A percentile compares a stretch with the other conserved stretches of the same genome.
These are phyloP conservation scores for Peromyscus polionotus DNA, from an alignment of 2,113 vertebrate species.

Conservation along the genomic window DNA sequence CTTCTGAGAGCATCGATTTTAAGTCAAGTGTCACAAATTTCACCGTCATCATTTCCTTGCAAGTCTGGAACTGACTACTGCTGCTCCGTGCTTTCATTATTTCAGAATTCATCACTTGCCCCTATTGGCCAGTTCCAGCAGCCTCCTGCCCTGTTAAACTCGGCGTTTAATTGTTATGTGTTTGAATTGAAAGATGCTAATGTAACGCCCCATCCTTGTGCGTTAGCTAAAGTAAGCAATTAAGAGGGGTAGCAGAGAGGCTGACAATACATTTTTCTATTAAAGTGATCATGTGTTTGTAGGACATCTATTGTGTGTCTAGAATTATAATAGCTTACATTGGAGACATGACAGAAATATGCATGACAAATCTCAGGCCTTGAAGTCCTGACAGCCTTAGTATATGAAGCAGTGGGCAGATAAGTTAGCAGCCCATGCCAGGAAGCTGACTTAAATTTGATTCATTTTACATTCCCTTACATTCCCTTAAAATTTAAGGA, in stretches of 20 bases:
- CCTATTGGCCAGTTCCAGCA: constrained; percentile 45
- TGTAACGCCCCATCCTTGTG: constrained; percentile 4
- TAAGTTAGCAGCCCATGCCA: neutral
- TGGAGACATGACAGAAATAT: constrained; percentile 40
- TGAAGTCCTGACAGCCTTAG: constrained; percentile 7
- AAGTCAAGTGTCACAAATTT: constrained; percentile 82
- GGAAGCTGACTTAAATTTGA: neutral
- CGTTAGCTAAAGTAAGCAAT: constrained; percentile 60
- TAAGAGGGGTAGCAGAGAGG: constrained; percentile 4
- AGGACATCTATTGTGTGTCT: constrained; percentile 30
- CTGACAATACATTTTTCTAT: neutral
- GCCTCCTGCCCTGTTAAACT: constrained; percentile 55
- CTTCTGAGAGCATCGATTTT: constrained; percentile 74
- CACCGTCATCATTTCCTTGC: constrained; percentile 80
- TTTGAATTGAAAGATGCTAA: constrained; percentile 56
- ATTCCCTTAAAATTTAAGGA: constrained; percentile 24
- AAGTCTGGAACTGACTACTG: constrained; percentile 60
- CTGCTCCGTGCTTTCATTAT: constrained; percentile 71
- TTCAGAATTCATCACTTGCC: constrained; percentile 80
- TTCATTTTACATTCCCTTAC: constrained; percentile 58
- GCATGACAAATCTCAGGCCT: neutral
- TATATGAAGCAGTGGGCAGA: neutral
- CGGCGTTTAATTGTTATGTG: constrained; percentile 55
- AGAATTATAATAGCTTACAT: neutral
- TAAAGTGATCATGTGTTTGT: constrained; percentile 5